A percentile compares a stretch with the other conserved stretches of the same genome.
These are phyloP conservation scores for Lithosia quadra DNA, from an alignment of 2,888 invertebrate species.

Conservation along the genomic window DNA sequence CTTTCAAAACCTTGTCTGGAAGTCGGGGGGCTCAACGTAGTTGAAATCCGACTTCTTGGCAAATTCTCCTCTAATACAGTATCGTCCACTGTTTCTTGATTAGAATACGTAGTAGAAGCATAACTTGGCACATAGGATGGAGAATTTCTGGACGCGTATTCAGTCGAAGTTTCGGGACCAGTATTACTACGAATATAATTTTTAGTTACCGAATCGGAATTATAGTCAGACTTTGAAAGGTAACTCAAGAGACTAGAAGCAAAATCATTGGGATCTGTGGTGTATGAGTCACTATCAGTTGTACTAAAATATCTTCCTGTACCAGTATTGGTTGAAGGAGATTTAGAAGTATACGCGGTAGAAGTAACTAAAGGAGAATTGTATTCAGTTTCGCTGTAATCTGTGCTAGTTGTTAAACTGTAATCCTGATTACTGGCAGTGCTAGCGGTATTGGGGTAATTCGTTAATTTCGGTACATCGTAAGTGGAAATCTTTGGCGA, in stretches of 20 bases:
- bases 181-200: constrained; percentile 34
- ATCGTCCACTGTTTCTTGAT: constrained; percentile 36
- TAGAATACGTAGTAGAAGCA: constrained; percentile 37
- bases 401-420: constrained; percentile 36
- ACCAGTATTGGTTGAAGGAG: constrained; percentile 31
- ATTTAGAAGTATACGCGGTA: constrained; percentile 30
- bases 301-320: constrained; percentile 33
- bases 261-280: constrained; percentile 32
- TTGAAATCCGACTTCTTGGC: constrained; percentile 33
- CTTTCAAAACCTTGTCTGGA: constrained; percentile 34
- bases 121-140: constrained; percentile 41
- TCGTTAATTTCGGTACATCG: constrained; percentile 44
- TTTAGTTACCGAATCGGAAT: constrained; percentile 36
- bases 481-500: constrained; percentile 42
- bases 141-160: constrained; percentile 32
- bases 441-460: constrained; percentile 38
- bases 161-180: constrained; percentile 45
- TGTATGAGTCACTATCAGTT: constrained; percentile 29
- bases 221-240: constrained; percentile 36
- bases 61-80: constrained; percentile 33
- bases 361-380: constrained; percentile 33
- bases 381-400: constrained; percentile 34
- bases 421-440: constrained; percentile 34
- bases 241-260: constrained; percentile 36
- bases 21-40: constrained; percentile 33